Conservation (phyloP, 2,797 vertebrate species). For the Lateolabrax maculatus region DNA sequence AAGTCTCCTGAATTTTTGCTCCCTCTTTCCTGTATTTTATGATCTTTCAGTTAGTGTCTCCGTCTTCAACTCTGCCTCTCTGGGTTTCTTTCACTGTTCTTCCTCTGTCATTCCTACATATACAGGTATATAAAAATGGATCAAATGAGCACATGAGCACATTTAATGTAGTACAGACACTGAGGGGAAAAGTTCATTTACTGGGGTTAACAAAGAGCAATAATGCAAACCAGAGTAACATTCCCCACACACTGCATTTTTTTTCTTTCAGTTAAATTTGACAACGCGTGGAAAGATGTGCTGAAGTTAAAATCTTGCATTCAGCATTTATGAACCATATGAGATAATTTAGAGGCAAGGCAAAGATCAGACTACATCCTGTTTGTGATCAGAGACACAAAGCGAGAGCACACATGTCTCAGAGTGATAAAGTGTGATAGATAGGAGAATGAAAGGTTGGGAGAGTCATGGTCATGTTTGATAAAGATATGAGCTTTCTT, state of each 20-base stretch:
- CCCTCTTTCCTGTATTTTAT: conserved; percentile 33
- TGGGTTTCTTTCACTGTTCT: conserved; percentile 1
- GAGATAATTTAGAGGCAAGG: conserved; percentile 11
- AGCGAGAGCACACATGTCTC: conserved; percentile 24
- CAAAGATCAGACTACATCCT: conserved; percentile 1
- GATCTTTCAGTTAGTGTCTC: conserved; percentile 25
- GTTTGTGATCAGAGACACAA: conserved; percentile 21
- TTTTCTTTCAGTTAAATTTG: neutral
- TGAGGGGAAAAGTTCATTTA: conserved; percentile 19
- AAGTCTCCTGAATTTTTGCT: conserved; percentile 3
- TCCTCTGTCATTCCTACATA: conserved; percentile 12
- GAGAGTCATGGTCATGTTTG: conserved; percentile 49
- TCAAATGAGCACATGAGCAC: conserved; percentile 15
- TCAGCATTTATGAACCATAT: conserved; percentile 9
- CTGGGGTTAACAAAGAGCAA: conserved; percentile 26
- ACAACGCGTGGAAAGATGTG: conserved; percentile 17
- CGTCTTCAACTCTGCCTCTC: conserved; percentile 5
- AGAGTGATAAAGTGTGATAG: conserved; percentile 52
- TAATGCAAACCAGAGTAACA: conserved; percentile 6
- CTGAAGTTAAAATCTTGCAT: neutral
- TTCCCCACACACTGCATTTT: neutral
- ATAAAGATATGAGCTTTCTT: conserved; percentile 58
- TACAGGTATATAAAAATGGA: conserved; percentile 16
- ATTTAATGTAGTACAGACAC: conserved; percentile 12
- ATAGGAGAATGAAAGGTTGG: conserved; percentile 31